Evolutionary conservation across 53 echinoderm and acorn worm species (phyloP), one percentile per base, ranked within the genome.

Genomic region (Zoroaster sp.): DNA sequence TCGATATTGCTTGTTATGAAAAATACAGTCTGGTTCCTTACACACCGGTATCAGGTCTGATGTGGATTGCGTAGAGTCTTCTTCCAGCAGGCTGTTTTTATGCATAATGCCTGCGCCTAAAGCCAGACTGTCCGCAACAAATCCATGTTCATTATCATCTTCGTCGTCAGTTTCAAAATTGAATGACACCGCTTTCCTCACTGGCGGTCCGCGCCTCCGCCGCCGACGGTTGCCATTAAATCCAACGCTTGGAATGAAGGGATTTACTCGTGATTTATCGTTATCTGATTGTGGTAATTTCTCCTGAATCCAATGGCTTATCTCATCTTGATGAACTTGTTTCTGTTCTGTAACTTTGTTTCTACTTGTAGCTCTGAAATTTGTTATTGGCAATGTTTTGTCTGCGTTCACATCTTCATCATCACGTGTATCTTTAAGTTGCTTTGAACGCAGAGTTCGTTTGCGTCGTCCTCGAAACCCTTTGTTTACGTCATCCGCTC

Each of bases 21-120:
- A 97, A 69, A 97, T 97, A 34, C 97, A 97, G 67, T 97, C 94
- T 5, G 95, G 83, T 23, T 93, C 86, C 40, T 81, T 73, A 80
- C 96, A 96, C 65, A 69, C 49, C 36, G 46, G 25, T 21, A 4
- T 1, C 14, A 25, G 39, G 8, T 69, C 83, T 5, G 40, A 34
- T 17, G 69, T 8, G 43, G 65, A 63, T 9, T 46, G 55, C n/a
- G 6, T 37, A 15, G 63, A 28, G 11, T 8, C 23, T 6, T 34
- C 39, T 51, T 69, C 18, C 21, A 77, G 66, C 28, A 45, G 35
- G 74, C 46, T 63, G 59, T 63, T 74, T 37, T 75, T 74, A 34
- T 63, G 37, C 74, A 87, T 75, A 18, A 65, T 87, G 3, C 63
- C 74, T 7, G 55, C 75, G 8, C 55, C 75, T 75, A 45, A 40